Conservation (phyloP, 37 sponge, comb jelly and placozoan genomes). For the Agelas oroides region DNA sequence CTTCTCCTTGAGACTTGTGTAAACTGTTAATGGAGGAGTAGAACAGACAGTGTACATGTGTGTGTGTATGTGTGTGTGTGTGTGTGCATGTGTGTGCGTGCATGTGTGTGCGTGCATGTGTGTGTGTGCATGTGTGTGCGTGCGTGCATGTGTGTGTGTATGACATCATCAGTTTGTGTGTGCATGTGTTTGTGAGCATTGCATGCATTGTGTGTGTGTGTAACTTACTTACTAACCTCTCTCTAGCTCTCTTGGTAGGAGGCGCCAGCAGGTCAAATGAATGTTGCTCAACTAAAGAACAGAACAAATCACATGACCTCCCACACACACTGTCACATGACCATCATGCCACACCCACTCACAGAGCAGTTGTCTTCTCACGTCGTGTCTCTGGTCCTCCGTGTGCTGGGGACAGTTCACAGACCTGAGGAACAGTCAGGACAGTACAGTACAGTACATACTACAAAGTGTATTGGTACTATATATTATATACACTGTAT, state of each 20-base stretch:
- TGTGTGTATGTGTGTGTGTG: neutral
- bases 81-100: too few species aligned
- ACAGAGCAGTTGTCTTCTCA: conserved; percentile 32
- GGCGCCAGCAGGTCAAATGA: neutral
- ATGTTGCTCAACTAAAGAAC: too few species aligned
- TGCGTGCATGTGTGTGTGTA: neutral
- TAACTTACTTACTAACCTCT: neutral
- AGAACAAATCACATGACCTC: too few species aligned
- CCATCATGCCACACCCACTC: neutral
- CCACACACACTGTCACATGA: too few species aligned
- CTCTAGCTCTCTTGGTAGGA: neutral
- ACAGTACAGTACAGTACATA: too few species aligned
- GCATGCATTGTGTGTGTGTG: neutral
- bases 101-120: too few species aligned
- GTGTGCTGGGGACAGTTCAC: conserved; percentile 88
- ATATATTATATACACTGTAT: too few species aligned
- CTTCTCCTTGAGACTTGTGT: neutral
- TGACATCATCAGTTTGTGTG: too few species aligned
- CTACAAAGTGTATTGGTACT: too few species aligned
- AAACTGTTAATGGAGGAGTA: too few species aligned
- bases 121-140: neutral
- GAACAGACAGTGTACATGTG: neutral
- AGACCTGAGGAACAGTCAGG: conserved; percentile 21
- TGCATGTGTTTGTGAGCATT: neutral
- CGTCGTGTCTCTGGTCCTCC: conserved; percentile 69